A percentile compares a stretch with the other conserved stretches of the same genome.
Evolutionary conservation across 1,140 invertebrate species (phyloP).

Genomic region (Drosophila watanabei): DNA sequence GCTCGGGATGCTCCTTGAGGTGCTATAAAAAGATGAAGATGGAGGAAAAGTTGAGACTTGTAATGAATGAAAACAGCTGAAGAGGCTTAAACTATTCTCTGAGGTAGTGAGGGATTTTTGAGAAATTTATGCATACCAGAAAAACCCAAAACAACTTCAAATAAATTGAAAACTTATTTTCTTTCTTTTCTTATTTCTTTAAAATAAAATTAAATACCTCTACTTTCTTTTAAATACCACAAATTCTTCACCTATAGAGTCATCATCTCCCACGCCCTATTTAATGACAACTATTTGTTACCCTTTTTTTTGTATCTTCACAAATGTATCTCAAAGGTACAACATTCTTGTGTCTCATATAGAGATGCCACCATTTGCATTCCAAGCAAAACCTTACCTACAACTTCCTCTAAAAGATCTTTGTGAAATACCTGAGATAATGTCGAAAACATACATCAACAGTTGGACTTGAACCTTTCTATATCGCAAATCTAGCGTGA

Average conservation of each 20-base stretch:
- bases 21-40: constrained; percentile 66
- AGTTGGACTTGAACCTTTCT: background rate
- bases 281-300: constrained; percentile 18
- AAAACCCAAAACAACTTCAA: background rate
- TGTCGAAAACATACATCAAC: constrained; percentile 21
- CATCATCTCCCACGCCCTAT: constrained; percentile 21
- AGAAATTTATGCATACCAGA: background rate
- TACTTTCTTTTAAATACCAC: constrained; percentile 3
- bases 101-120: background rate
- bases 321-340: constrained; percentile 24
- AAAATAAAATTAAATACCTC: background rate
- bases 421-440: constrained; percentile 38
- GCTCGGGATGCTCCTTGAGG: constrained; percentile 44
- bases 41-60: constrained; percentile 15
- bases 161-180: background rate
- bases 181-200: background rate
- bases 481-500: constrained; percentile 49
- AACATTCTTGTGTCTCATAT: constrained; percentile 41
- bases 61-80: constrained; percentile 69
- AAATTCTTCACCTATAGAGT: constrained; percentile 31
- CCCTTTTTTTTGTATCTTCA: constrained; percentile 11
- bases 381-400: constrained; percentile 21
- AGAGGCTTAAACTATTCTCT: constrained; percentile 25
- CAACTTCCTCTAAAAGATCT: constrained; percentile 39
- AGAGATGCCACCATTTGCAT: constrained; percentile 36